Percentiles rank a stretch among this genome's conserved stretches.
Conservation (phyloP, 1,140 invertebrate species). For the Drosophila biarmipes region DNA sequence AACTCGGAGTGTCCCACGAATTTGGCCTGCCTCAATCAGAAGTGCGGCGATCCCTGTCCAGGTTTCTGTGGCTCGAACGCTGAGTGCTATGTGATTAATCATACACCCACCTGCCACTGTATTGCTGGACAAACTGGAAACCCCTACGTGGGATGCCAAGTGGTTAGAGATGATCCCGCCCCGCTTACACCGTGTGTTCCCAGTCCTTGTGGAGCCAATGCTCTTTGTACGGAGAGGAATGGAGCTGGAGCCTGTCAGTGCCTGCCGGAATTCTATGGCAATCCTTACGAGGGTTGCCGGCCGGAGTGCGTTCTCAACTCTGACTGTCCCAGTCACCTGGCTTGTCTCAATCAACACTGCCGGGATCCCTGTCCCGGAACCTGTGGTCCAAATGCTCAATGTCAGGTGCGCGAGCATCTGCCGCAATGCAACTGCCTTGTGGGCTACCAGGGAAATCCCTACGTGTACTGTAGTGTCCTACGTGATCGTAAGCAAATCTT, state of each 20-base stretch:
- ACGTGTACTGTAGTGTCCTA: conserved; percentile 86
- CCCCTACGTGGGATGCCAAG: conserved; percentile 88
- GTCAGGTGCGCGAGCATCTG: conserved; percentile 90
- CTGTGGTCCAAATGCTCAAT: conserved; percentile 91
- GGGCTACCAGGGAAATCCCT: conserved; percentile 90
- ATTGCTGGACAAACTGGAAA: conserved; percentile 88
- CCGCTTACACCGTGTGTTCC: conserved; percentile 86
- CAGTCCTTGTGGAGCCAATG: conserved; percentile 87
- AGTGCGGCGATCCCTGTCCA: conserved; percentile 87
- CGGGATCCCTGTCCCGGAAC: conserved; percentile 90
- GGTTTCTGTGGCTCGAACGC: conserved; percentile 88
- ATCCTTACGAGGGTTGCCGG: conserved; percentile 90
- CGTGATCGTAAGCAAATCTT: conserved; percentile 86
- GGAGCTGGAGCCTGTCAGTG: conserved; percentile 90
- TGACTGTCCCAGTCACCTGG: conserved; percentile 89
- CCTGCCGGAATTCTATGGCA: conserved; percentile 88
- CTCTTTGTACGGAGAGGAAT: conserved; percentile 87
- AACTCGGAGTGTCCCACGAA: conserved; percentile 86
- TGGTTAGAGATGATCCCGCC: conserved; percentile 76
- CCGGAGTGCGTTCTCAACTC: conserved; percentile 91
- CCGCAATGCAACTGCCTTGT: conserved; percentile 89
- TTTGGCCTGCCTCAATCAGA: conserved; percentile 86
- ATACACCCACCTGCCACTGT: conserved; percentile 89
- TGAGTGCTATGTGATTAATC: conserved; percentile 88
- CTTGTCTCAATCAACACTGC: conserved; percentile 90